Conservation (phyloP, 1,140 invertebrate genomes). For the Cotesia typhae region DNA sequence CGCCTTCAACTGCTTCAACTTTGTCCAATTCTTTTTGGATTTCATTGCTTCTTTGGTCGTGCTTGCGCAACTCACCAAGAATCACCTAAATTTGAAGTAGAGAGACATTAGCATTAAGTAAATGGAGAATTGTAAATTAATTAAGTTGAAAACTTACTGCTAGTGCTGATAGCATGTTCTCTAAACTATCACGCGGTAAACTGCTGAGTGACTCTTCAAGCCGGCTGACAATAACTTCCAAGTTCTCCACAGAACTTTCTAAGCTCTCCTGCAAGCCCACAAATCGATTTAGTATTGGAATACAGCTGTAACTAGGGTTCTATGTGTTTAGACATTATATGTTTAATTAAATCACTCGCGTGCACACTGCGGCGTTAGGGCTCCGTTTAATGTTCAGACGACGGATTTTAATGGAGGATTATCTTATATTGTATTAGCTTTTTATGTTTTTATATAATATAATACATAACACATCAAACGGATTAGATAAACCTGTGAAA, state of each 20-base stretch:
- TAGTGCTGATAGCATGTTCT: slow-evolving; percentile 74
- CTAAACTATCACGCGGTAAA: slow-evolving; percentile 75
- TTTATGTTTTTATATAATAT: too few species aligned
- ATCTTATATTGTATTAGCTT: too few species aligned
- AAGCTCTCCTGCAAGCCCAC: slow-evolving; percentile 71
- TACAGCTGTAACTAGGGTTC: slow-evolving; percentile 4
- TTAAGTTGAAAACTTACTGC: slow-evolving; percentile 68
- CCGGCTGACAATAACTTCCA: slow-evolving; percentile 71
- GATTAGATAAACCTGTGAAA: slow-evolving; percentile 38
- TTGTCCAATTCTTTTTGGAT: slow-evolving; percentile 66
- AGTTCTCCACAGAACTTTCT: slow-evolving; percentile 72
- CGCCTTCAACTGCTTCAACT: slow-evolving; percentile 65
- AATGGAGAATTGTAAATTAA: neutral
- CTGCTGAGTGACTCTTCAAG: slow-evolving; percentile 73
- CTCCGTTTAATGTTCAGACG: slow-evolving; percentile 36
- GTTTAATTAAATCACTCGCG: slow-evolving; percentile 36
- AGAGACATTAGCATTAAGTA: slow-evolving; percentile 3
- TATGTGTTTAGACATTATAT: neutral
- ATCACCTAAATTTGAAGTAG: slow-evolving; percentile 63
- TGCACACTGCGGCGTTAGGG: slow-evolving; percentile 41
- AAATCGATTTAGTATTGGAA: slow-evolving; percentile 36
- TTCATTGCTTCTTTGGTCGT: slow-evolving; percentile 67
- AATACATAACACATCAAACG: slow-evolving; percentile 7
- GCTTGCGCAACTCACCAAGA: slow-evolving; percentile 68
- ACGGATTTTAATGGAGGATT: slow-evolving; percentile 34